Evolutionary conservation across 2,888 invertebrate genomes (phyloP), one percentile per base, ranked within the genome.

Genomic region (Sarcophaga subvicina): DNA sequence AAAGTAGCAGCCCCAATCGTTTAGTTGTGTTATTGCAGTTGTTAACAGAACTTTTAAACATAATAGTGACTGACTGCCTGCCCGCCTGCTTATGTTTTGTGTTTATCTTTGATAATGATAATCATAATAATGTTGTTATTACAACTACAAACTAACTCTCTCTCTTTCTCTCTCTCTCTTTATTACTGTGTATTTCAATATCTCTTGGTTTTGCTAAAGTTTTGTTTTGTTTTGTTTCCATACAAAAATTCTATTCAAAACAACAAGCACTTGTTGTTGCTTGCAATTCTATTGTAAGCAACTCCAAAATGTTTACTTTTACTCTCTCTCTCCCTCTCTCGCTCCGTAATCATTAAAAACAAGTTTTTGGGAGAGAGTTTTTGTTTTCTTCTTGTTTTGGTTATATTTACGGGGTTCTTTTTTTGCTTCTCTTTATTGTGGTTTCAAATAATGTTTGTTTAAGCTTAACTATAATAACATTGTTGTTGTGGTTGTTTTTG

Each of bases 171-270:
- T 8, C 37, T 10, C 37, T 37, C 37, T 37, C 0, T 37, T 37
- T 6, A 37, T 37, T 37, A 37, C 69, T 81, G 75, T 37, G 70
- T 63, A 60, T 59, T 81, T 67, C 70, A 81, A 54, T 70, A 70
- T 82, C 70, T 82, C 76, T 82, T 76, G 76, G 69, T 70, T 81
- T 63, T 75, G 49, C 69, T 75, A 25, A 49, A 2, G 37, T 54
- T 54, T n/a, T 67, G 59, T n/a, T 71, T 59, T 67, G 67, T n/a
- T 71, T 45, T 67, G 67, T 27, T 59, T 60, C 62, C 8, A 59
- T 66, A 59, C 60, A 22, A 17, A 12, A 37, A 27, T 20, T 63
- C 17, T 66, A 12, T 66, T 59, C 12, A 75, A 76, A 37, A 37
- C 2, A 2, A 37, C 37, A 82, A 82, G 76, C 73, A 82, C 70